Base-by-base conservation (phyloP, 2,113 vertebrate genomes). In the Pionites leucogaster region DNA sequence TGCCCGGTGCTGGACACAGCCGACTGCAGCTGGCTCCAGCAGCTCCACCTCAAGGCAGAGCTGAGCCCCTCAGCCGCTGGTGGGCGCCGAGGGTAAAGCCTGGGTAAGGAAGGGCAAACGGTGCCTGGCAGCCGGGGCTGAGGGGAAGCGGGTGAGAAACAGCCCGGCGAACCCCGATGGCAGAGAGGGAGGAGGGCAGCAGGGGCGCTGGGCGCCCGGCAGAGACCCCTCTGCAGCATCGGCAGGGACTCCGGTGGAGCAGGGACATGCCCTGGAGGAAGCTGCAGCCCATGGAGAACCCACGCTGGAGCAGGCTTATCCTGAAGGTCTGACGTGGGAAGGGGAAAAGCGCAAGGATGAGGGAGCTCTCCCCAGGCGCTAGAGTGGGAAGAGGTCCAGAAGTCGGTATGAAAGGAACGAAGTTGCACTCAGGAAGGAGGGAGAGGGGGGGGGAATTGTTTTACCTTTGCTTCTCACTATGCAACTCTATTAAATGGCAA, bases 261-360 rank as follows among this genome's bases (percentile, higher is more conserved):
- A 14, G 10, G 49, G 1, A 20, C 19, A 29, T 14, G 69, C 6
- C 5, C 28, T 29, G 7, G 11, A 46, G 11, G 31, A 41, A 4
- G 39, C 5, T 2, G 10, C n/a, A 22, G 0, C 13, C 22, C 13
- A 16, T 24, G 33, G n/a, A 24, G 57, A 24, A 13, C 57, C 33
- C 33, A 23, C 13, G 13, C 22, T 24, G 33, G 13, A 59, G 22
- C 33, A 59, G 4, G 33, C 23, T 59, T 35, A 59, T 24, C 22
- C 33, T 35, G 33, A 59, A 59, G 33, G 33, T 35, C 33, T 59
- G 24, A 29, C 23, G 11, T 33, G 52, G 23, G 35, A 14, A 80
- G n/a, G 17, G 5, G 28, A 11, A 29, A 3, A 5, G 8, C 0
- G 11, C 2, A 15, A 77, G 16, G 18, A 37, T 23, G 7, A 8